A percentile compares a stretch with the other conserved stretches of the same genome.
Evolutionary conservation across 2,888 invertebrate genomes (phyloP).

Genomic region (Chrysopilus asiliformis): DNA sequence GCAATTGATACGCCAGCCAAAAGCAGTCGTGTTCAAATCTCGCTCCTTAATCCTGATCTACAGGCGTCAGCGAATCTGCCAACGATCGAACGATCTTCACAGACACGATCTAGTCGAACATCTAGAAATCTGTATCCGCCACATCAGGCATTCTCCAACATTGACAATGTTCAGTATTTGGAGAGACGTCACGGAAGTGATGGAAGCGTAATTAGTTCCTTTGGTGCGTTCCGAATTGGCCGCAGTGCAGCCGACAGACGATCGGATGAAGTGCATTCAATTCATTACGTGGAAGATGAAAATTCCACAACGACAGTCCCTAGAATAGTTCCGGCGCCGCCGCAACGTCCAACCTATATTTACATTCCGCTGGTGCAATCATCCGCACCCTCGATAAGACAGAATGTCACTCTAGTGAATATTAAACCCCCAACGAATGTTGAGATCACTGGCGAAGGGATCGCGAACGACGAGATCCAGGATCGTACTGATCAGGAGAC

Average conservation of each 20-base stretch:
- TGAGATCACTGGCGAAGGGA: constrained; percentile 20
- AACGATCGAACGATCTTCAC: background rate
- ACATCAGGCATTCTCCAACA: constrained; percentile 29
- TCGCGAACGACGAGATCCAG: constrained; percentile 19
- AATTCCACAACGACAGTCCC: constrained; percentile 5
- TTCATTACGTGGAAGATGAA: constrained; percentile 6
- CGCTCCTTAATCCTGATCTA: background rate
- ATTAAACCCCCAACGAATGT: constrained; percentile 27
- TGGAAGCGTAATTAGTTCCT: constrained; percentile 28
- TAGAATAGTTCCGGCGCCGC: constrained; percentile 6
- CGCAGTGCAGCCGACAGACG: constrained; percentile 10
- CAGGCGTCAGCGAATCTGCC: background rate
- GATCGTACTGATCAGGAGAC: constrained; percentile 23
- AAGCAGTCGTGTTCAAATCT: constrained; percentile 4
- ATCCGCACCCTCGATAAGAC: constrained; percentile 5
- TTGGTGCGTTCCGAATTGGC: constrained; percentile 29
- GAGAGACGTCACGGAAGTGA: constrained; percentile 27
- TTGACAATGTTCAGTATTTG: constrained; percentile 29
- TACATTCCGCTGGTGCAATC: constrained; percentile 28
- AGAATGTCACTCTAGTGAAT: constrained; percentile 22
- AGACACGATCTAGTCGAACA: constrained; percentile 15
- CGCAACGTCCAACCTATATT: constrained; percentile 21
- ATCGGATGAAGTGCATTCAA: constrained; percentile 10
- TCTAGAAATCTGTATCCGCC: constrained; percentile 35
- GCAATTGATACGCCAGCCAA: constrained; percentile 22